Base-by-base conservation (phyloP, 2,888 invertebrate species). In the Unio pictorum region DNA sequence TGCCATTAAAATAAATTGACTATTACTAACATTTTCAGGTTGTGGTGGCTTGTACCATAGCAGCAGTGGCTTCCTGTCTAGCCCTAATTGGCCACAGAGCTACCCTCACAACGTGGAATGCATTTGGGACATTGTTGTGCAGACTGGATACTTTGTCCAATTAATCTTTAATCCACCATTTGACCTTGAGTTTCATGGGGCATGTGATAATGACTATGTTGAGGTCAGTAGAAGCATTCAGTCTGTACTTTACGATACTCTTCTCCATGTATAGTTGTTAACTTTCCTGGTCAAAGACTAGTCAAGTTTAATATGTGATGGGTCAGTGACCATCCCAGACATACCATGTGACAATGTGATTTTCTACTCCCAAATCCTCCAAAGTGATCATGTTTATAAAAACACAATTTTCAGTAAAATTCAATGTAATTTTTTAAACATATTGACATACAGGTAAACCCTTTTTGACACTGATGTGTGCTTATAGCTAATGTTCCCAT, bases 41-140 rank as follows among this genome's bases (percentile, higher is more conserved):
- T 99, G 98, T 89, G 98, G 98, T 6, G 98, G 98, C 4, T 94
- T 96, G 75, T 92, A 97, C 67, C 93, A 93, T 82, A 92, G 94
- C 23, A 95, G 95, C 80, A 87, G 89, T 28, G 94, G 94, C 60
- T 70, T 95, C 78, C 90, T 99, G 74, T 96, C 97, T 87, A 98
- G 97, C 0, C 99, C 99, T 0, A 97, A 97, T 91, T 98, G 96
- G 89, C 99, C 99, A 0, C 95, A 96, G 80, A 96, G 97, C 84
- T 99, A 99, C 90, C 94, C 96, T 80, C 95, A 96, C 1, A 96
- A 96, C 87, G 96, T 96, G 84, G 96, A 98, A 84, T 99, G 99
- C 89, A 92, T 96, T 59, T 99, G 99, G 99, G 94, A 94, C 85
- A 94, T 99, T 59, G 95, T 95, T 4, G 98, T 97, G 0, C 95